phyloP scores from a whole-genome alignment of 2,113 vertebrate genomes.

The Oreochromis tanganicae region DNA sequence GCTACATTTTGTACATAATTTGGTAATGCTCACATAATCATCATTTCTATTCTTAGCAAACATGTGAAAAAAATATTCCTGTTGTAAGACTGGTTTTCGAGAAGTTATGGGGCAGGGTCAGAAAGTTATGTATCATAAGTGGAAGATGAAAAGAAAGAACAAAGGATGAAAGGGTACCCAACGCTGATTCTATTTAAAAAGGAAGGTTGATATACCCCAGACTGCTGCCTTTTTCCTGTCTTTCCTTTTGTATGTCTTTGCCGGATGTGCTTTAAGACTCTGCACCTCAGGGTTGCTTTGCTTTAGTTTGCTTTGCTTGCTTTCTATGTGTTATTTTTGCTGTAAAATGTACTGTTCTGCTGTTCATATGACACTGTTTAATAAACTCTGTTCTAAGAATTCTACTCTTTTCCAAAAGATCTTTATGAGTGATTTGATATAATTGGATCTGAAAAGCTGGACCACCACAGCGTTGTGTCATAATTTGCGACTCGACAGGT shows the following conservation, averaged over 20 bases:
- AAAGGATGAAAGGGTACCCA: background rate
- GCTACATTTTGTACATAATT: background rate
- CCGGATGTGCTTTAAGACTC: background rate
- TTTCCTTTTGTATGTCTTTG: background rate
- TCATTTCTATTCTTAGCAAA: rapidly evolving
- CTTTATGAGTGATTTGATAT: background rate
- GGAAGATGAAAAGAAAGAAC: background rate
- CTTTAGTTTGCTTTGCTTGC: background rate
- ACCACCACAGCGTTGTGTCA: background rate
- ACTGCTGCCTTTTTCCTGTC: background rate
- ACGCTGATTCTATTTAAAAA: background rate
- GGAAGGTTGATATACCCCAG: background rate
- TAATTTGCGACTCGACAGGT: background rate
- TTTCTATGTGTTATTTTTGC: background rate
- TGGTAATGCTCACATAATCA: background rate
- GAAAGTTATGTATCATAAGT: background rate
- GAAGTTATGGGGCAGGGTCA: rapidly evolving
- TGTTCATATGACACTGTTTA: background rate
- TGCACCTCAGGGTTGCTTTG: rapidly evolving
- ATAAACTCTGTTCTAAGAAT: background rate
- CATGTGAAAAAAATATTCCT: background rate
- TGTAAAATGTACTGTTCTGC: background rate
- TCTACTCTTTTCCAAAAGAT: background rate
- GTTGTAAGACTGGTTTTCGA: background rate
- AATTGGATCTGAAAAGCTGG: background rate